Evolutionary conservation across 2,888 invertebrate species (phyloP).

Genomic region (Heliconius ismenius): DNA sequence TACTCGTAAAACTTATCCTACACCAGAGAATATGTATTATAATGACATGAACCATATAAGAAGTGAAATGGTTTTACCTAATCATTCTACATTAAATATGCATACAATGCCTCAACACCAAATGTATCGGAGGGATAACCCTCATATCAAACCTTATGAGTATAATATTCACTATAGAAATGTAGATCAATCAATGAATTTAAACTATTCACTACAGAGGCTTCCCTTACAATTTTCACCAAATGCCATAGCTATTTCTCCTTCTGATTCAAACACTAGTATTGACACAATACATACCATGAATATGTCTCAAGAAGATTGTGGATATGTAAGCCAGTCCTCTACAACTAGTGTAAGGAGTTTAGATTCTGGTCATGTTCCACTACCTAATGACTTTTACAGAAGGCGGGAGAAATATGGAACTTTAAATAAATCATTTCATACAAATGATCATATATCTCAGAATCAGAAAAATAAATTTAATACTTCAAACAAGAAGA

Average conservation of each 20-base stretch:
- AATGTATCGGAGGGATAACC: slow-evolving; percentile 67
- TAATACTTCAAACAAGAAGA: slow-evolving; percentile 59
- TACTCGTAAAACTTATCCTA: slow-evolving; percentile 59
- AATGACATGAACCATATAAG: slow-evolving; percentile 67
- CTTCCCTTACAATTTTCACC: slow-evolving; percentile 72
- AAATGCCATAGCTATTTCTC: slow-evolving; percentile 71
- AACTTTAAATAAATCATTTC: slow-evolving; percentile 49
- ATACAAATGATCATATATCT: slow-evolving; percentile 46
- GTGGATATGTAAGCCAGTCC: slow-evolving; percentile 77
- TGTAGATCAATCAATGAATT: slow-evolving; percentile 60
- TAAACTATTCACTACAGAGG: slow-evolving; percentile 60
- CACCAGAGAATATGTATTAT: slow-evolving; percentile 62
- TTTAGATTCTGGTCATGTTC: slow-evolving; percentile 63
- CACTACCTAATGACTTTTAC: slow-evolving; percentile 62
- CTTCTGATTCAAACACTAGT: slow-evolving; percentile 72
- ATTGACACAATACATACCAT: slow-evolving; percentile 67
- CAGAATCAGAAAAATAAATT: slow-evolving; percentile 48
- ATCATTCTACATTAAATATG: slow-evolving; percentile 62
- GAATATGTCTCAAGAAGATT: slow-evolving; percentile 69
- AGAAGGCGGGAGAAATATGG: slow-evolving; percentile 63
- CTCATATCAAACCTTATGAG: slow-evolving; percentile 63
- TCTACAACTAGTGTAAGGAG: slow-evolving; percentile 73
- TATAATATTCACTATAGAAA: slow-evolving; percentile 63
- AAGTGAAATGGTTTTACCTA: slow-evolving; percentile 61
- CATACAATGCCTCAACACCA: slow-evolving; percentile 60